Evolutionary conservation across 2,888 invertebrate species (phyloP), one percentile per base, ranked within the genome.

Genomic region (Strigamia maritima): DNA sequence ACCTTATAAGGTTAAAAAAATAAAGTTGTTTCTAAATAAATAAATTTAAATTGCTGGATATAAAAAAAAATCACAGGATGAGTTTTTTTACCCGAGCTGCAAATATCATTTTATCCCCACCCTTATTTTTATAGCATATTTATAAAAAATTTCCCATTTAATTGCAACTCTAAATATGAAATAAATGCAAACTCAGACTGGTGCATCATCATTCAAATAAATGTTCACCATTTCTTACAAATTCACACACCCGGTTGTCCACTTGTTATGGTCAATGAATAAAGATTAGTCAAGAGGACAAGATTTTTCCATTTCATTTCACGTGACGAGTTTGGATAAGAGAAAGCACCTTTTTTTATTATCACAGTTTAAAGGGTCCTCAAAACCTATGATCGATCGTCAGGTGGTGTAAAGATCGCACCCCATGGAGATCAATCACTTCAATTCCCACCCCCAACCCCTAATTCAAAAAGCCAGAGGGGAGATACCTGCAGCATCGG

Each of bases 351-450:
- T 54, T 54, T 54, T 49, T 54, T 54, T 54, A n/a, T 19, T 8
- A n/a, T n/a, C 19, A 8, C 19, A 70, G 28, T 70, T 70, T 28
- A 26, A 70, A 70, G n/a, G 70, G 70, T 24, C 28, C 70, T 26
- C 28, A 10, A 26, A 70, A 70, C 12, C 16, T 70, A 70, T 70
- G 70, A 70, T 70, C 70, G 70, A 70, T 70, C 70, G 70, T 70
- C n/a, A 28, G 70, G 14, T 70, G 70, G 70, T 70, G 70, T 70
- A 70, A 70, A 70, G 70, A 70, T 70, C 70, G 70, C 70, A 70
- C 70, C 70, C 70, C 70, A 70, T n/a, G 24, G 70, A 70, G 70
- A 70, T 70, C 70, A 70, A 70, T 70, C 70, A 70, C 70, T 70
- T 70, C 70, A 70, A 70, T 70, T 70, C 70, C 70, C 70, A 70